Evolutionary conservation across 1,140 invertebrate genomes (phyloP).

Genomic region (Diploscapter pachys): DNA sequence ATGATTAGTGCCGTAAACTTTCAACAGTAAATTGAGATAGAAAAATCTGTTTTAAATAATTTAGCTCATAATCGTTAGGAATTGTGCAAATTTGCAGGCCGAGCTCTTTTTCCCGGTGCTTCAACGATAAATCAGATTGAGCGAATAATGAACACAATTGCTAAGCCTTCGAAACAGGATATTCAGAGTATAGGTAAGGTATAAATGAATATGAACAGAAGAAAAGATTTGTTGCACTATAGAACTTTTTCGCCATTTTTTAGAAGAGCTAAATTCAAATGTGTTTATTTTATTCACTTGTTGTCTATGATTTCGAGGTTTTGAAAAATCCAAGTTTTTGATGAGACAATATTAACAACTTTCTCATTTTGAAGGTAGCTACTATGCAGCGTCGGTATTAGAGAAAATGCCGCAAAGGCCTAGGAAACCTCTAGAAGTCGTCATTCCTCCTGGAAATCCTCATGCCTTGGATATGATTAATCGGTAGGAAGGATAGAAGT

Average conservation of each 20-base stretch:
- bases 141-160: constrained; percentile 77
- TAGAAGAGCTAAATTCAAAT: too few species aligned
- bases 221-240: too few species aligned
- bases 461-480: constrained; percentile 78
- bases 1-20: too few species aligned
- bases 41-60: too few species aligned
- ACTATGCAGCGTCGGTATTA: constrained; percentile 66
- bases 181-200: constrained; percentile 53
- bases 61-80: too few species aligned
- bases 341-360: not conserved
- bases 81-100: constrained; percentile 64
- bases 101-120: constrained; percentile 92
- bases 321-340: too few species aligned
- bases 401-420: constrained; percentile 63
- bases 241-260: too few species aligned
- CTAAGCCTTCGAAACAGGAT: constrained; percentile 64
- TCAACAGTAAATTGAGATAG: too few species aligned
- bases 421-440: constrained; percentile 66
- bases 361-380: constrained; percentile 56
- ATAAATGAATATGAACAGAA: too few species aligned
- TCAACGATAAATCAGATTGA: constrained; percentile 92
- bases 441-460: constrained; percentile 68
- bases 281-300: too few species aligned
- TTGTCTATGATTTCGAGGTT: too few species aligned
- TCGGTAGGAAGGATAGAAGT: constrained; percentile 39